Conservation (phyloP, 2,797 vertebrate species). For the Gallinago nigripennis region DNA sequence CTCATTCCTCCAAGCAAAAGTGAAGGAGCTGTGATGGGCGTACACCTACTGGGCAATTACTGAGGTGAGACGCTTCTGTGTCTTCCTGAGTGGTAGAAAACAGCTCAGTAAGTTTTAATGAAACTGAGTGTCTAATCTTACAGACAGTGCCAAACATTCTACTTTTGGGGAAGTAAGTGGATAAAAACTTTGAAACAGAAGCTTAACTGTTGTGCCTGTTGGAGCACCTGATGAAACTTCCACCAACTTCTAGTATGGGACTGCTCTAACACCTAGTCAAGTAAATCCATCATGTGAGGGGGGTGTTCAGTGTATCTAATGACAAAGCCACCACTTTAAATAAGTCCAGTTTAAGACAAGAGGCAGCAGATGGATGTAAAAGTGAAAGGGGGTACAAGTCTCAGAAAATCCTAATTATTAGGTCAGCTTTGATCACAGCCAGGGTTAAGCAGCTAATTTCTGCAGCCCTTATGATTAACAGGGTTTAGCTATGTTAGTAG, state of each 20-base stretch:
- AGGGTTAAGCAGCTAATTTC: background rate
- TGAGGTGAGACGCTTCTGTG: rapidly evolving
- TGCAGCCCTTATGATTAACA: background rate
- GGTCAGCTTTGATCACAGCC: background rate
- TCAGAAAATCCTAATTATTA: background rate
- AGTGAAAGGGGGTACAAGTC: background rate
- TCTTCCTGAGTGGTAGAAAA: background rate
- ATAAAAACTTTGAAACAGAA: background rate
- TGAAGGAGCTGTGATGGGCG: background rate
- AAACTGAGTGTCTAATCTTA: background rate
- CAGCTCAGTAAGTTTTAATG: background rate
- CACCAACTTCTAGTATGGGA: background rate
- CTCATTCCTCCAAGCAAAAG: background rate
- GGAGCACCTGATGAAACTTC: background rate
- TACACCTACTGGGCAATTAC: background rate
- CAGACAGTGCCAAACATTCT: background rate
- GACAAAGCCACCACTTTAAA: background rate
- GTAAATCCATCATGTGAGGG: background rate
- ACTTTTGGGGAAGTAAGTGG: background rate
- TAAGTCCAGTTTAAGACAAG: background rate
- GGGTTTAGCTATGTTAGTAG: background rate
- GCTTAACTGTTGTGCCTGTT: background rate
- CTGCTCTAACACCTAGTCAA: background rate
- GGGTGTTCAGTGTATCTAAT: background rate
- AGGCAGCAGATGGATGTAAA: background rate